Conservation (phyloP, 2,113 vertebrate species). For the Pseudopipra pipra region DNA sequence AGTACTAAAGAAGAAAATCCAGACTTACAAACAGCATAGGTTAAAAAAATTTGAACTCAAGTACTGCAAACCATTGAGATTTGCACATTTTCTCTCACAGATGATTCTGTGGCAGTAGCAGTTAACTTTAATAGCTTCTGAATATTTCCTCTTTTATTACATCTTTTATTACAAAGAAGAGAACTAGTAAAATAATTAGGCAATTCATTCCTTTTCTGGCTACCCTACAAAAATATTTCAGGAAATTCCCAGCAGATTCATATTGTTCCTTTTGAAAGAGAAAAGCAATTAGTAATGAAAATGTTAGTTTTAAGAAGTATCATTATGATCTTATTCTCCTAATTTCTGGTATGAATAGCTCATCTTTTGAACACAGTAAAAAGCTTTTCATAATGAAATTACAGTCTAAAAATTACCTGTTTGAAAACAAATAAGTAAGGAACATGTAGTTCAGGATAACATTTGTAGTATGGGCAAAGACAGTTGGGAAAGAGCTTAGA, state of each 20-base stretch:
- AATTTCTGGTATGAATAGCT: slow-evolving; percentile 29
- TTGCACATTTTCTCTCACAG: background rate
- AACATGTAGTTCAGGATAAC: background rate
- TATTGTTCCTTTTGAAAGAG: slow-evolving; percentile 19
- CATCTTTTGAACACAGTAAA: background rate
- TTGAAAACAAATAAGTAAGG: slow-evolving; percentile 20
- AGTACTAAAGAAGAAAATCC: background rate
- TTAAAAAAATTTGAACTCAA: background rate
- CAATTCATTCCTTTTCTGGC: slow-evolving; percentile 4
- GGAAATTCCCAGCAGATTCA: slow-evolving; percentile 33
- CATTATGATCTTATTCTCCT: slow-evolving; percentile 9
- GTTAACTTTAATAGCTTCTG: slow-evolving; percentile 29
- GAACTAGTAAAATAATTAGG: slow-evolving; percentile 44
- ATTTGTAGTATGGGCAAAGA: background rate
- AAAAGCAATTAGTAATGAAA: slow-evolving; percentile 50
- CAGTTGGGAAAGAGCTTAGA: background rate
- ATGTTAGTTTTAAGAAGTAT: slow-evolving; percentile 34
- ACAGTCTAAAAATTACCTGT: slow-evolving; percentile 1
- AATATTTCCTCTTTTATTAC: slow-evolving; percentile 18
- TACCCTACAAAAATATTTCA: slow-evolving; percentile 26
- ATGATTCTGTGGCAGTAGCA: background rate
- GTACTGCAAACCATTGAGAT: background rate
- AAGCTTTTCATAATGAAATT: slow-evolving; percentile 19
- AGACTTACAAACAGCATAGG: background rate
- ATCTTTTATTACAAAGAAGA: slow-evolving; percentile 21